Conservation (phyloP, 2,888 invertebrate genomes). For the Odontocolon sp. region DNA sequence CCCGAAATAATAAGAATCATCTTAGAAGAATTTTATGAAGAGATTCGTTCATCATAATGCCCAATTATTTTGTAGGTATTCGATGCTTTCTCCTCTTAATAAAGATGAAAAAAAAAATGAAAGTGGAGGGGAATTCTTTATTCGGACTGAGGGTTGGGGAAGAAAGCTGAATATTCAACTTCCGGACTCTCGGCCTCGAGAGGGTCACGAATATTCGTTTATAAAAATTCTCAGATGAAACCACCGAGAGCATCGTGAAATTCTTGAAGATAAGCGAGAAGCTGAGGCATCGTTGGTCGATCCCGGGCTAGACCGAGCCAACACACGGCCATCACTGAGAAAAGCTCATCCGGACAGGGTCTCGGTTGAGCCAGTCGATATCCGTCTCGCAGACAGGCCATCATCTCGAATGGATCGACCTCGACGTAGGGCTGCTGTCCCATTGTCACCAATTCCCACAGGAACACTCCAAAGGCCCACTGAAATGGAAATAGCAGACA, state of each 20-base stretch:
- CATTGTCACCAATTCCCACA: slow-evolving; percentile 96
- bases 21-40: too few species aligned
- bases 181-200: background rate
- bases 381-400: slow-evolving; percentile 92
- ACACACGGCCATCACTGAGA: slow-evolving; percentile 89
- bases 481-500: slow-evolving; percentile 75
- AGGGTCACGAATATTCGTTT: background rate
- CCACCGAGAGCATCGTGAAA: slow-evolving; percentile 88
- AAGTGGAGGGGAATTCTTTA: too few species aligned
- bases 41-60: too few species aligned
- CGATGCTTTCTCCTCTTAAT: too few species aligned
- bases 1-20: too few species aligned
- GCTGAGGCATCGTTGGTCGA: slow-evolving; percentile 87
- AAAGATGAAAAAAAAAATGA: too few species aligned
- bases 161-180: background rate
- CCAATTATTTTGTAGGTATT: too few species aligned
- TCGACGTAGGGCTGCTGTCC: slow-evolving; percentile 95
- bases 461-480: slow-evolving; percentile 97
- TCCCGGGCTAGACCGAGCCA: slow-evolving; percentile 86
- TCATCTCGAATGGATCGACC: slow-evolving; percentile 96
- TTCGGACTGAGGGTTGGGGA: too few species aligned
- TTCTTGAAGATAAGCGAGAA: slow-evolving; percentile 87
- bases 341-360: slow-evolving; percentile 97
- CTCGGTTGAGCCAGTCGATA: slow-evolving; percentile 95
- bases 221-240: slow-evolving; percentile 82